Conservation (phyloP, 1,140 invertebrate species). For the Lerema accius region DNA sequence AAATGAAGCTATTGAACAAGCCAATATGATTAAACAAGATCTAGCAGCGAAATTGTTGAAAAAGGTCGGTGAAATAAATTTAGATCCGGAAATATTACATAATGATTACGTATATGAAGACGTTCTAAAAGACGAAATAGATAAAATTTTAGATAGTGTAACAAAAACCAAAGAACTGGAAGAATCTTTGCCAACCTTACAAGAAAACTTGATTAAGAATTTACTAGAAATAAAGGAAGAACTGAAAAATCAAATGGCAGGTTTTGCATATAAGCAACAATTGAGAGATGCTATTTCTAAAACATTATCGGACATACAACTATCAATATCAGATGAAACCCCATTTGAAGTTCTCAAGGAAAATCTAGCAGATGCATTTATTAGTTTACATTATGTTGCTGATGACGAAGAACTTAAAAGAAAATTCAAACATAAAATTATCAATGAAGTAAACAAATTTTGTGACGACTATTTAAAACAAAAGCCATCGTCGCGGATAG, state of each 20-base stretch:
- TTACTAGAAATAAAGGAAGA: slow-evolving; percentile 34
- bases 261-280: slow-evolving; percentile 42
- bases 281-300: slow-evolving; percentile 45
- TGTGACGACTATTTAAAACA: slow-evolving; percentile 44
- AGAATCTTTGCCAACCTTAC: slow-evolving; percentile 27
- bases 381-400: slow-evolving; percentile 43
- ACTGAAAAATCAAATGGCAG: slow-evolving; percentile 35
- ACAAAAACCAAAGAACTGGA: slow-evolving; percentile 31
- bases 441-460: slow-evolving; percentile 43
- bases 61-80: slow-evolving; percentile 43
- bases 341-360: slow-evolving; percentile 50
- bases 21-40: slow-evolving; percentile 38
- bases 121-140: slow-evolving; percentile 41
- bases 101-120: slow-evolving; percentile 43
- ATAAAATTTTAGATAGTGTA: slow-evolving; percentile 37
- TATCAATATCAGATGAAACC: slow-evolving; percentile 35
- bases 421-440: slow-evolving; percentile 43
- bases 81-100: slow-evolving; percentile 42
- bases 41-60: slow-evolving; percentile 38
- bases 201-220: slow-evolving; percentile 36
- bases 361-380: slow-evolving; percentile 51
- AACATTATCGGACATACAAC: slow-evolving; percentile 37
- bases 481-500: slow-evolving; percentile 39
- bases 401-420: slow-evolving; percentile 28
- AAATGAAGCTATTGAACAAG: slow-evolving; percentile 30